Evolutionary conservation across 2,888 invertebrate species (phyloP), one percentile per base, ranked within the genome.

Genomic region (Ditylenchus weischeri): DNA sequence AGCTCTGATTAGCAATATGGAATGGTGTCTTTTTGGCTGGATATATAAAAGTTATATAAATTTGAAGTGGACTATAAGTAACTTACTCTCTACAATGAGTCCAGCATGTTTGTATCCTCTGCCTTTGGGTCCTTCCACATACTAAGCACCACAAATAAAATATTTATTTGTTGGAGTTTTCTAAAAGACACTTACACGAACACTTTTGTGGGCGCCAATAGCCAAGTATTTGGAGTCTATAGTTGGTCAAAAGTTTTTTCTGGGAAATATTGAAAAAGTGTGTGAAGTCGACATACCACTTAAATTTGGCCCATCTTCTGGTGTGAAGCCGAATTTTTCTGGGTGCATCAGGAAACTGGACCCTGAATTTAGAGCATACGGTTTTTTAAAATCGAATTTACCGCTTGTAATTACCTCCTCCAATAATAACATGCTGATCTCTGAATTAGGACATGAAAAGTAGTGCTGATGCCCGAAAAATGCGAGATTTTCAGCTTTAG

Each of bases 31-130:
- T 15, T 21, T 68, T 68, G 35, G 68, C 68, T 68, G 57, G 57
- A 69, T 50, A 29, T 11, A 59, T 29, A 18, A 59, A 13, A 7
- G 10, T 43, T 11, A 47, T 19, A 21, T 18, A 57, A 62, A 36
- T 18, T 61, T 3, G 38, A 36, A 21, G 43, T 68, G 64, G 36
- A 64, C 64, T 18, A 62, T 48, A 23, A 63, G 64, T 36, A 65
- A 65, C 68, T 69, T 71, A 47, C 73, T 72, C 49, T 71, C 69
- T 35, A 72, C 67, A 21, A 72, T 68, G 7, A 72, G 64, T n/a
- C 62, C 72, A 11, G 62, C 66, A 54, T 69, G 65, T 13, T 59
- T 61, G 49, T 62, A 50, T 7, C 57, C 68, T 35, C 68, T 69
- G 7, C 72, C 72, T 11, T 51, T 38, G 15, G 72, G 72, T 13